Percentiles rank a stretch among this genome's conserved stretches.
Conservation (phyloP, 2,888 invertebrate species). For the Hemistola chrysoprasaria region DNA sequence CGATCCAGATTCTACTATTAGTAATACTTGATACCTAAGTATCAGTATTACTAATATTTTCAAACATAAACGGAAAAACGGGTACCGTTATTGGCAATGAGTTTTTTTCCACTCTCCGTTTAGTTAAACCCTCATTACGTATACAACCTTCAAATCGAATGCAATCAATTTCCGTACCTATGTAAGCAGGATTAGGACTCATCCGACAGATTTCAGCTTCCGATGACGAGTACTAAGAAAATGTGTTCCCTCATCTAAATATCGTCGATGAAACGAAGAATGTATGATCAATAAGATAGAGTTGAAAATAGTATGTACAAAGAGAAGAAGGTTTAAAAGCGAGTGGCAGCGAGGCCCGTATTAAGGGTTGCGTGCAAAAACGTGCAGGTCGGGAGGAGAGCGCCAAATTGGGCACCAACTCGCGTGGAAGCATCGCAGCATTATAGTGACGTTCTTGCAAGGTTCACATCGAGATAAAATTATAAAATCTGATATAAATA, state of each 20-base stretch:
- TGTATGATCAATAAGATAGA: background rate
- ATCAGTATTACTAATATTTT: too few species aligned
- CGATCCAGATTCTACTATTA: too few species aligned
- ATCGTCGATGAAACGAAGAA: background rate
- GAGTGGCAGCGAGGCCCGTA: slow-evolving; percentile 34
- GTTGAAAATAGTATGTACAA: slow-evolving; percentile 2
- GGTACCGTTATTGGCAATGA: slow-evolving; percentile 39
- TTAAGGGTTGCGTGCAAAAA: slow-evolving; percentile 61
- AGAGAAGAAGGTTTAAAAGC: slow-evolving; percentile 1
- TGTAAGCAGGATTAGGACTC: background rate
- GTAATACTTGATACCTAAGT: too few species aligned
- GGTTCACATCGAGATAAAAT: too few species aligned
- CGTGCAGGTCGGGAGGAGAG: slow-evolving; percentile 46
- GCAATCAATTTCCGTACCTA: slow-evolving; percentile 12
- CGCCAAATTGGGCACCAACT: slow-evolving; percentile 61
- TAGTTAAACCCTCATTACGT: slow-evolving; percentile 19
- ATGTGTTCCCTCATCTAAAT: slow-evolving; percentile 12
- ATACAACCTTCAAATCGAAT: background rate
- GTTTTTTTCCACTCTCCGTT: slow-evolving; percentile 30
- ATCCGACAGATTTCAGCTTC: background rate
- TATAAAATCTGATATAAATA: too few species aligned
- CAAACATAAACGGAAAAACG: slow-evolving; percentile 30
- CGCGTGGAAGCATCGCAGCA: slow-evolving; percentile 52
- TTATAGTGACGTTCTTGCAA: slow-evolving; percentile 19
- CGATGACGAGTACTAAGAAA: slow-evolving; percentile 10